Percentiles rank a stretch among this genome's conserved stretches.
Conservation (phyloP, 2,113 vertebrate species). For the Lanius ludovicianus region DNA sequence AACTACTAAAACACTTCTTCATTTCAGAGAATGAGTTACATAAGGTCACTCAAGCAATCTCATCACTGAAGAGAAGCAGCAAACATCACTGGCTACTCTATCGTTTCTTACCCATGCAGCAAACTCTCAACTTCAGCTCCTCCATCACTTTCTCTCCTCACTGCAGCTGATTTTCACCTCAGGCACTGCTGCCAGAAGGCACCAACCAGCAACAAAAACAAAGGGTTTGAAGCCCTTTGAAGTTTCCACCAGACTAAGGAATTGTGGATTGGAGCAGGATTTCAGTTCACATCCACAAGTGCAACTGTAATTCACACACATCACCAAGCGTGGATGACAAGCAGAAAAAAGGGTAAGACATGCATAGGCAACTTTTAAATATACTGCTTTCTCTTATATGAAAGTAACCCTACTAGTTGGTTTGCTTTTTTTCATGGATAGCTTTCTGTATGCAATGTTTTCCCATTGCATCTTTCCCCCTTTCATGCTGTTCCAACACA, state of each 20-base stretch:
- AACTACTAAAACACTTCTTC: neutral
- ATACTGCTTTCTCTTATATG: neutral
- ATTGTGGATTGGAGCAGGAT: neutral
- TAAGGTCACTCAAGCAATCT: neutral
- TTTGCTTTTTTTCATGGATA: neutral
- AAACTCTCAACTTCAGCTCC: neutral
- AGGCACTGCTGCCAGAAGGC: neutral
- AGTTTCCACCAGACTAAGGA: neutral
- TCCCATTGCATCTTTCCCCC: neutral
- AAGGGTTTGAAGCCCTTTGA: neutral
- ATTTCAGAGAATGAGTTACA: neutral
- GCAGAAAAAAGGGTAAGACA: neutral
- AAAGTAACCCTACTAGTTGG: neutral
- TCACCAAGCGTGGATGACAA: neutral
- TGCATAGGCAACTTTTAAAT: neutral
- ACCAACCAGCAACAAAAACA: neutral
- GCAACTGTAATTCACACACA: neutral
- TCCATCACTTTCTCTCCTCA: neutral
- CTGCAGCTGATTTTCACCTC: neutral
- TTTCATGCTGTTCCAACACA: neutral
- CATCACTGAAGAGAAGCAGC: neutral
- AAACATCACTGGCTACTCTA: neutral
- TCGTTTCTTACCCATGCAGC: neutral
- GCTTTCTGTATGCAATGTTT: neutral
- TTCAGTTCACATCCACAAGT: neutral